Evolutionary conservation across 2,888 invertebrate species (phyloP).

Genomic region (Branchellion lobata): DNA sequence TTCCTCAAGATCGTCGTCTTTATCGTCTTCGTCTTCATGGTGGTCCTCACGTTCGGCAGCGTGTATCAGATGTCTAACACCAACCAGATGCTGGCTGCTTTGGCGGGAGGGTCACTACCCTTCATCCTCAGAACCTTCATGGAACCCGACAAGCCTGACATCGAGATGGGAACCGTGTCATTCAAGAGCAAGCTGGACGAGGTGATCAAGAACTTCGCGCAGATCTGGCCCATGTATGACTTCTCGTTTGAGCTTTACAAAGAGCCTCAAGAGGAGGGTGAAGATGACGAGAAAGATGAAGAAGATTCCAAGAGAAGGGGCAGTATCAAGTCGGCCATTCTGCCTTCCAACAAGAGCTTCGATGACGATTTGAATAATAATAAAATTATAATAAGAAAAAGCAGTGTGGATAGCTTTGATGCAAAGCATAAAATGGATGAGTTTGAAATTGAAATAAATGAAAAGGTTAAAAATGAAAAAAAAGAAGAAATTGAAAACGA

Average conservation of each 20-base stretch:
- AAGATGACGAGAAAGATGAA: slow-evolving; percentile 39
- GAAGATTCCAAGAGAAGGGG: background rate
- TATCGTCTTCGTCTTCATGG: slow-evolving; percentile 60
- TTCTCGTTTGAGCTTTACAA: slow-evolving; percentile 54
- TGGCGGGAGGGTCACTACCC: slow-evolving; percentile 56
- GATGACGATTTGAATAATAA: background rate
- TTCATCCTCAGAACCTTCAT: slow-evolving; percentile 56
- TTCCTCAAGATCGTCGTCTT: slow-evolving; percentile 60
- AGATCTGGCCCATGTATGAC: slow-evolving; percentile 60
- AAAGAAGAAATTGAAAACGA: background rate
- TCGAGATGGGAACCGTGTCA: slow-evolving; percentile 59
- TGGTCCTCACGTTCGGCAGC: slow-evolving; percentile 61
- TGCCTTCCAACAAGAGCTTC: slow-evolving; percentile 12
- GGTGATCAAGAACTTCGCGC: slow-evolving; percentile 59
- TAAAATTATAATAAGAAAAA: too few species aligned
- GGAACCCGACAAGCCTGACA: slow-evolving; percentile 55
- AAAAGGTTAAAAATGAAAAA: background rate
- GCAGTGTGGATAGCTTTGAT: background rate
- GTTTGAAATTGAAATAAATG: background rate
- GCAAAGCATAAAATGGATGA: background rate
- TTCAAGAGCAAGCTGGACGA: slow-evolving; percentile 61
- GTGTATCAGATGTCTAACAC: slow-evolving; percentile 59
- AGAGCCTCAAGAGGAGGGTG: slow-evolving; percentile 44
- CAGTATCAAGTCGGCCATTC: slow-evolving; percentile 3
- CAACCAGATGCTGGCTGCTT: slow-evolving; percentile 60